Base-by-base conservation (phyloP, 1,140 invertebrate species). In the Halyomorpha halys region DNA sequence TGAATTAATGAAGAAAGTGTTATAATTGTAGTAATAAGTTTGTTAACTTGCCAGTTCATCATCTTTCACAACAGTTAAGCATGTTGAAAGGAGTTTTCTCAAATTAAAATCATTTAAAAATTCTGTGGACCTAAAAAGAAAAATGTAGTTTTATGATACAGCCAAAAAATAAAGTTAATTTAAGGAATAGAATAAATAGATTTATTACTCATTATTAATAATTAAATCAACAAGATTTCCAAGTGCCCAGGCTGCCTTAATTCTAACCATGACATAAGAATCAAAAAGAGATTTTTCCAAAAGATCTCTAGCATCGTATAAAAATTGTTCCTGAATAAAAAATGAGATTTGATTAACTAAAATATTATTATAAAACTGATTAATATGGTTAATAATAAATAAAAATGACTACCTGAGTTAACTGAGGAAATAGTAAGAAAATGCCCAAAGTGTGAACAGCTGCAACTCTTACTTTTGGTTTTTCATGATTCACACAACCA, bases 231-330 rank as follows among this genome's bases (percentile, higher is more conserved):
- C 59, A 30, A 68, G 62, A 61, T 68, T 68, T 30, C 67, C 63
- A 45, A 68, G 51, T 11, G 67, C 56, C 67, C 67, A 68, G 15
- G 67, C 51, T 18, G 64, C 67, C 27, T 63, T 65, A 11, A 65
- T 34, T 49, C 64, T 59, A 9, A 65, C 64, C 8, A 44, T 9
- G 21, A 47, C 14, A 1, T 21, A 30, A 19, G 49, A 16, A 59
- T 68, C 67, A 15, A 25, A 61, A 39, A 65, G 8, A 5, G 61
- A 15, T 21, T 30, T 30, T 16, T 63, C 18, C n/a, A 68, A 21
- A 44, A 53, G 21, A 54, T 68, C 64, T 19, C 47, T 61, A 0
- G 61, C 49, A 47, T 68, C 67, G 45, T 49, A 54, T n/a, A 68
- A 19, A 61, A 65, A 68, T 44, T 65, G 64, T 44, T 66, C 65